Evolutionary conservation across 2,797 vertebrate species (phyloP), one percentile per base, ranked within the genome.

Genomic region (Tangara arthus): DNA sequence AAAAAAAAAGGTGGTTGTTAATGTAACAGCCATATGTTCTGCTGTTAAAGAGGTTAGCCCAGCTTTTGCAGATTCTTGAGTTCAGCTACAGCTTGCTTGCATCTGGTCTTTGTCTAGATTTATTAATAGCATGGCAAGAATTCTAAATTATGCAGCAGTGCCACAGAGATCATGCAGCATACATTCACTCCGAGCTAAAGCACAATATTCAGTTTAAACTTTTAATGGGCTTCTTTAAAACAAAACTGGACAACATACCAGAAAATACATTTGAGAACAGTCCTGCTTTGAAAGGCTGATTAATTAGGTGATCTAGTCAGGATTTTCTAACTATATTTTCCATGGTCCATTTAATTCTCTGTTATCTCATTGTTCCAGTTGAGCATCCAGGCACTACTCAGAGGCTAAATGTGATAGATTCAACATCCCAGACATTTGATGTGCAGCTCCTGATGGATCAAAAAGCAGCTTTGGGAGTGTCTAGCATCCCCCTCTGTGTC

Each of bases 101-200:
- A 96, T 97, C 95, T 97, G 96, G 87, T 93, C 85, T 96, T 95
- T 95, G 94, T 97, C 94, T 93, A 82, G 66, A 94, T 95, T 93
- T 97, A 97, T 97, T 97, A 96, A 96, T 89, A 95, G 94, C 91
- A 95, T 88, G 84, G 91, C 93, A 96, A 78, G 80, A 94, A 96
- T 88, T 64, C 37, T 79, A 87, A 96, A 93, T 96, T 88, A 79
- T 87, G 90, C 90, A 82, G 82, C 72, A 11, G 70, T 81, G 87
- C 95, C 93, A 89, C 72, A 97, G 87, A 91, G 85, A 95, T 80
- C 95, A 93, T 75, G 81, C 90, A 81, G 79, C 32, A 49, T 64
- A 55, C 39, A 61, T 78, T 72, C 56, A 46, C 64, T 87, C 90
- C 82, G 90, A 93, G 70, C 47, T 91, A 1, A 93, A 95, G 90